A percentile compares a stretch with the other conserved stretches of the same genome.
Evolutionary conservation across 2,888 invertebrate species (phyloP).

Genomic region (Scaptomyza cyrtandrae): DNA sequence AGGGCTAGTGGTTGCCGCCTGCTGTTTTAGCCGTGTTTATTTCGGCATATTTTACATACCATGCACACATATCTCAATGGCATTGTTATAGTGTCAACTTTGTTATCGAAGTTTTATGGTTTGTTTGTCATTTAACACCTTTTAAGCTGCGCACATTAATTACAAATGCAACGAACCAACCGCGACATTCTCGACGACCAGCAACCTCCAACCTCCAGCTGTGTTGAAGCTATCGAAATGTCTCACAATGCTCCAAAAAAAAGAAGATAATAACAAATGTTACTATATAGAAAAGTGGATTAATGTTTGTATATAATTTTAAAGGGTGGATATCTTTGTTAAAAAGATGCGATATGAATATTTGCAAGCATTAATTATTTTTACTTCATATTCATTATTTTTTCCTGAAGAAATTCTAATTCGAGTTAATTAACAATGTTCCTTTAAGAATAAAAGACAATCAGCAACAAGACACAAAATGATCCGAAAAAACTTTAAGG

Average conservation of each 20-base stretch:
- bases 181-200: slow-evolving; percentile 31
- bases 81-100: slow-evolving; percentile 56
- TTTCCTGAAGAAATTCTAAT: slow-evolving; percentile 68
- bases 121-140: slow-evolving; percentile 82
- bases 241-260: slow-evolving; percentile 31
- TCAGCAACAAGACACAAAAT: slow-evolving; percentile 74
- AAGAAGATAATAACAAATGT: slow-evolving; percentile 37
- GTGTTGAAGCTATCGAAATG: slow-evolving; percentile 31
- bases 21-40: slow-evolving; percentile 56
- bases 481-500: slow-evolving; percentile 40
- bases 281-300: no score
- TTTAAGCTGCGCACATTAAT: slow-evolving; percentile 75
- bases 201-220: slow-evolving; percentile 37
- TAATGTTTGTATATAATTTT: no score
- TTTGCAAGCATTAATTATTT: no score
- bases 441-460: slow-evolving; percentile 53
- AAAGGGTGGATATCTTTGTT: background rate
- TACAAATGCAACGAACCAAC: slow-evolving; percentile 72
- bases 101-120: slow-evolving; percentile 80
- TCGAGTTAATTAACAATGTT: slow-evolving; percentile 68
- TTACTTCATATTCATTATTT: no score
- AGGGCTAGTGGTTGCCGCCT: slow-evolving; percentile 50
- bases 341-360: no score
- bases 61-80: slow-evolving; percentile 18
- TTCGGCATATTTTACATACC: slow-evolving; percentile 36